Conservation (phyloP, 2,113 vertebrate genomes). For the Cavia aperea region DNA sequence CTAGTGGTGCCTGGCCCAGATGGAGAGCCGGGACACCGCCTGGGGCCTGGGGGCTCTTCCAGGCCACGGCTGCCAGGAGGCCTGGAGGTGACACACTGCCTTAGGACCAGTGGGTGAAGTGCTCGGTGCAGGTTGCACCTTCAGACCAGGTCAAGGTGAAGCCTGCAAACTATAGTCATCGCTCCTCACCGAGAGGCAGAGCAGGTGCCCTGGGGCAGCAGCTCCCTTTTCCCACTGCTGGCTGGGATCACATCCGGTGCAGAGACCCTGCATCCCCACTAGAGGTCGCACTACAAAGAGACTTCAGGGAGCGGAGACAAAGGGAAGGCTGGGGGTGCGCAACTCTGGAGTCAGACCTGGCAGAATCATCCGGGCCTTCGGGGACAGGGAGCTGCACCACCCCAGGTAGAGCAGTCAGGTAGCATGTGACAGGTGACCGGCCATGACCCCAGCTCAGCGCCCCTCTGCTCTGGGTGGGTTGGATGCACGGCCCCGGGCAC, state of each 20-base stretch:
- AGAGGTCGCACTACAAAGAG: conserved; percentile 18
- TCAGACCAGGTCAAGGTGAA: neutral
- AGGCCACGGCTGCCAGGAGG: too few relatives aligned
- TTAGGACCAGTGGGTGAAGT: neutral
- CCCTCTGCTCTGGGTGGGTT: neutral
- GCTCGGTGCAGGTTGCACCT: too few relatives aligned
- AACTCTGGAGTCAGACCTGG: too few relatives aligned
- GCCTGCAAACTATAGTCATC: too few relatives aligned
- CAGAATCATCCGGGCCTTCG: too few relatives aligned
- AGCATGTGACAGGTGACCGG: neutral
- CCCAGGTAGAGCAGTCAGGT: too few relatives aligned
- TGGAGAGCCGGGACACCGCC: neutral
- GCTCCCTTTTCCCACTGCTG: neutral
- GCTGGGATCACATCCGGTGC: neutral
- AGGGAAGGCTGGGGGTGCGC: neutral
- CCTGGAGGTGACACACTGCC: too few relatives aligned
- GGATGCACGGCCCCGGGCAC: neutral
- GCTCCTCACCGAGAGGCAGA: neutral
- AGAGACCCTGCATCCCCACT: neutral
- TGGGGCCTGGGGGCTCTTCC: too few relatives aligned
- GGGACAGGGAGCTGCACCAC: neutral
- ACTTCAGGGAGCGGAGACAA: neutral
- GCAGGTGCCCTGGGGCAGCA: neutral
- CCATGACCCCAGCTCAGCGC: neutral
- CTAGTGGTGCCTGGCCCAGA: too few relatives aligned